A percentile compares a stretch with the other conserved stretches of the same genome.
phyloP scores from a whole-genome alignment of 2,888 invertebrate species.

The Trissolcus brochymenae region DNA sequence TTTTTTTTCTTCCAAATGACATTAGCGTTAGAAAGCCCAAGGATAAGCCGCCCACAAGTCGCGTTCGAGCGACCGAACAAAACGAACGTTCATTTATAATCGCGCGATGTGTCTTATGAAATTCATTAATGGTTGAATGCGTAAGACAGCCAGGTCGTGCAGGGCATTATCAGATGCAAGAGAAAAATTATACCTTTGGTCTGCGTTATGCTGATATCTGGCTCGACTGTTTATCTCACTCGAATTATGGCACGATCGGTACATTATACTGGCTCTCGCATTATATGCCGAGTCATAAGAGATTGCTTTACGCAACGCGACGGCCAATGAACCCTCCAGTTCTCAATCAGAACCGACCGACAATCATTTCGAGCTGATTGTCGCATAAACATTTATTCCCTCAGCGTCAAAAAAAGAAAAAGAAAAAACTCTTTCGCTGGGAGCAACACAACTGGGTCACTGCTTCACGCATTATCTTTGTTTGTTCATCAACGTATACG shows the following conservation, averaged over 20 bases:
- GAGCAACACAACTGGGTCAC: slow-evolving; percentile 23
- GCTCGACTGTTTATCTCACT: slow-evolving; percentile 55
- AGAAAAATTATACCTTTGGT: slow-evolving; percentile 60
- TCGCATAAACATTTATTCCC: slow-evolving; percentile 38
- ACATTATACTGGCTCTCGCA: slow-evolving; percentile 45
- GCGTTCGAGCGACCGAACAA: slow-evolving; percentile 50
- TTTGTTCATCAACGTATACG: slow-evolving; percentile 7
- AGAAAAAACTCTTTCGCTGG: slow-evolving; percentile 14
- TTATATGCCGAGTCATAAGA: slow-evolving; percentile 51
- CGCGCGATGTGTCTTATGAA: slow-evolving; percentile 65
- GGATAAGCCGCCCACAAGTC: slow-evolving; percentile 67
- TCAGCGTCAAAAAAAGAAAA: slow-evolving; percentile 10
- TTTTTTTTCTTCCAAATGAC: slow-evolving; percentile 41
- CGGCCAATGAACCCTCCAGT: slow-evolving; percentile 55
- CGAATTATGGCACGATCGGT: slow-evolving; percentile 56
- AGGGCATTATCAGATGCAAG: slow-evolving; percentile 60
- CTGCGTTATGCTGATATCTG: slow-evolving; percentile 8
- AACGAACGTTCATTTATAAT: slow-evolving; percentile 60
- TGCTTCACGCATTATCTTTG: slow-evolving; percentile 12
- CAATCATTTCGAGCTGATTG: slow-evolving; percentile 42
- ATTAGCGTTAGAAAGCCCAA: slow-evolving; percentile 66
- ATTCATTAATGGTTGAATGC: slow-evolving; percentile 62
- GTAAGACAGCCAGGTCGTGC: slow-evolving; percentile 46
- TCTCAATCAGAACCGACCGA: slow-evolving; percentile 36
- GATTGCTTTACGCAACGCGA: slow-evolving; percentile 56